Base-by-base conservation (phyloP, 64 coral and sea anemone genomes). In the Acropora tenuis region DNA sequence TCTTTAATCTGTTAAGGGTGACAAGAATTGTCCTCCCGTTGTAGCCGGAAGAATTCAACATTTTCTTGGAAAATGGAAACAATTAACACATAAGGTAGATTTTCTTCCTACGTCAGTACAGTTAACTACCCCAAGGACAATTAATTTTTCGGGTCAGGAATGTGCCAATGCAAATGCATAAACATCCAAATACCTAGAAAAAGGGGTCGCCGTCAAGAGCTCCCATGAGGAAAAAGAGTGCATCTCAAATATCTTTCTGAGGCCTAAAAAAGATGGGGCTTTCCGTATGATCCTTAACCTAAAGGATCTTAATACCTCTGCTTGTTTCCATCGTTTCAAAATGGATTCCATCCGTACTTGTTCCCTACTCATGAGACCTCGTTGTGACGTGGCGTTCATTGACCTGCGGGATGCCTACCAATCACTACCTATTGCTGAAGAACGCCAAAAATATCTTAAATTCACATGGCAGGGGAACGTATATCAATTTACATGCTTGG, bases 241-340 rank as follows among this genome's bases (percentile, higher is more conserved):
- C 30, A 30, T 30, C 30, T 30, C 30, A 30, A 30, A 30, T 30
- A 30, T 30, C 30, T 30, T 30, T 30, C 30, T 30, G 30, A 30
- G 30, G 30, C 30, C 30, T 30, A 30, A 30, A 30, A 30, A 30
- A 30, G 30, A 30, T 30, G 30, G 30, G 30, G 30, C 30, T 74
- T 84, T 69, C 42, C 17, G 75, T n/a, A 78, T 86, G 82, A 78
- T 92, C 69, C 69, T 86, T 15, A 92, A 86, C 43, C 65, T 92
- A 55, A 92, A 86, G 68, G 15, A 75, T 42, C 83, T 92, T 53
- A 47, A 93, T 47, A 79, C 47, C 41, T 79, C 80, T 88, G 77
- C 81, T 88, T 66, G 60, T 52, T 93, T 93, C 30, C 30, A 30
- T 30, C 30, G 30, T 30, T 30, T 30, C 30, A 30, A 30, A 30